Percentiles rank a stretch among this genome's conserved stretches.
Evolutionary conservation across 1,140 invertebrate genomes (phyloP).

Genomic region (Cherax quadricarinatus): DNA sequence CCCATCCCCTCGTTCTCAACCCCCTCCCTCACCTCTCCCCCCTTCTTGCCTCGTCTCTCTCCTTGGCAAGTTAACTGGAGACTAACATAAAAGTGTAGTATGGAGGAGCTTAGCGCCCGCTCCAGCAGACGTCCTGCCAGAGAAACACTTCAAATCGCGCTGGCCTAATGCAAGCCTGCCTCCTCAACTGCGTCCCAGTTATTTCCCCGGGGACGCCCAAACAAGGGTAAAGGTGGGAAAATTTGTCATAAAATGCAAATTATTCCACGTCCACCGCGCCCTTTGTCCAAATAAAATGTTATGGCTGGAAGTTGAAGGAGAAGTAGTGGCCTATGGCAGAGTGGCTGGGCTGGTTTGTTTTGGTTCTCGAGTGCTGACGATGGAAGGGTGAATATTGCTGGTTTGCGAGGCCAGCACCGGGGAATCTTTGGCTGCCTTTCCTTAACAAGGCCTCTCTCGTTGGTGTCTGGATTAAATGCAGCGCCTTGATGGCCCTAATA

Average conservation of each 20-base stretch:
- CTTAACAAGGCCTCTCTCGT: conserved; percentile 63
- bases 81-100: background rate
- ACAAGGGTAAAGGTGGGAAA: conserved; percentile 69
- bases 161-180: conserved; percentile 7
- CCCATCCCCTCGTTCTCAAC: background rate
- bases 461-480: conserved; percentile 71
- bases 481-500: conserved; percentile 69
- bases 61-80: background rate
- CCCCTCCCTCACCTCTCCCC: background rate
- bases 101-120: background rate
- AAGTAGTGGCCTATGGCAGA: conserved; percentile 29
- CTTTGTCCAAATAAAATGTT: conserved; percentile 70
- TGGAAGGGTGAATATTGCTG: background rate
- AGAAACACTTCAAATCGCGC: background rate
- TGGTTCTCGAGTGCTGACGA: background rate
- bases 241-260: conserved; percentile 71
- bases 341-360: background rate
- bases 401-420: background rate
- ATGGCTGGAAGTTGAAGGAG: conserved; percentile 47
- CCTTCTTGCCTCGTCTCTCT: background rate
- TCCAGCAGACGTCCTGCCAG: background rate
- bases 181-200: conserved; percentile 56
- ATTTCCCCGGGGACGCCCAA: conserved; percentile 62
- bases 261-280: conserved; percentile 68
- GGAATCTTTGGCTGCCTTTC: conserved; percentile 29